Conservation (phyloP, 2,888 invertebrate species). For the Oconnorella tubifera region DNA sequence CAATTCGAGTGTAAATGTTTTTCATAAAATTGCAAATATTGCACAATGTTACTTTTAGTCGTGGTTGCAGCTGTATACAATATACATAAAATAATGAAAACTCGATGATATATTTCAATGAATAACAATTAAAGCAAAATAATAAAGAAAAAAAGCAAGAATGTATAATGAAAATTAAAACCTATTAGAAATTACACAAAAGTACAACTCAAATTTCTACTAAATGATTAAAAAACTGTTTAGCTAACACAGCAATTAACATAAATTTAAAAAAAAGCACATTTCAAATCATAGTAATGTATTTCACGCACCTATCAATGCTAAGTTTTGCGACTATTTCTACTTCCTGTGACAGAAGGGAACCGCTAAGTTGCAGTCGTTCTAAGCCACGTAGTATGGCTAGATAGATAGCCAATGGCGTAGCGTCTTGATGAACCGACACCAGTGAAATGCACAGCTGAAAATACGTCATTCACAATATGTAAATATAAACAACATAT, state of each 20-base stretch:
- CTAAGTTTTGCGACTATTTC: slow-evolving; percentile 52
- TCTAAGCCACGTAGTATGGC: slow-evolving; percentile 66
- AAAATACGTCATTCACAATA: slow-evolving; percentile 10
- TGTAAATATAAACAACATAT: neutral
- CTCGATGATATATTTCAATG: too few species aligned
- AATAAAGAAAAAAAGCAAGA: too few species aligned
- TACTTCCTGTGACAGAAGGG: slow-evolving; percentile 43
- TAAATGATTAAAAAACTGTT: too few species aligned
- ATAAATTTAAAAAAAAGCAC: neutral
- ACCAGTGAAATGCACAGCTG: slow-evolving; percentile 47
- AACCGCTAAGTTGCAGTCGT: slow-evolving; percentile 62
- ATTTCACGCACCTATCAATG: slow-evolving; percentile 51
- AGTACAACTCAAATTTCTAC: neutral
- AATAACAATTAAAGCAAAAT: too few species aligned
- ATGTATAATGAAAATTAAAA: too few species aligned
- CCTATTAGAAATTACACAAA: too few species aligned
- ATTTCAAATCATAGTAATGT: neutral
- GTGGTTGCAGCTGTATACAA: too few species aligned
- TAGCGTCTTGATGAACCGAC: slow-evolving; percentile 47
- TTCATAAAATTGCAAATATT: too few species aligned
- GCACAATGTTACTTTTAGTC: too few species aligned
- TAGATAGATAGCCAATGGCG: slow-evolving; percentile 48
- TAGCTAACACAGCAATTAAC: too few species aligned
- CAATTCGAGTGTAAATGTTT: too few species aligned
- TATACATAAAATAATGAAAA: too few species aligned